Base-by-base conservation (phyloP, 1,140 invertebrate species). In the Bombyx mori region DNA sequence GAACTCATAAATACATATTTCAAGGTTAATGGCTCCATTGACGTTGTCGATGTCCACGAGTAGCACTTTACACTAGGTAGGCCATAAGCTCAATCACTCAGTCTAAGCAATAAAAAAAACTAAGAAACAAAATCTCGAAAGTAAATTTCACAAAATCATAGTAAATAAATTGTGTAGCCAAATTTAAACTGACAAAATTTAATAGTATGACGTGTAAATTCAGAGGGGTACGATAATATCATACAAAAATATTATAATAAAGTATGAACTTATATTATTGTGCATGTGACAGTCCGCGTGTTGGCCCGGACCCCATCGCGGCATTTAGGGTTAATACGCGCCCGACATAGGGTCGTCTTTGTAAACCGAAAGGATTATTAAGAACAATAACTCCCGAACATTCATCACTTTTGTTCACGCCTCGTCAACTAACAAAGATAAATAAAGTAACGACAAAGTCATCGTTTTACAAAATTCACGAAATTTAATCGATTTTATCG, bases 211-310 rank as follows among this genome's bases (percentile, higher is more conserved):
- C 26, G 26, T 35, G 26, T 35, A 2, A 35, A 35, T 35, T 35
- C 26, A 35, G 26, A 35, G 26, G 26, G 26, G 60, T 59, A 70
- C 63, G 66, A 66, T 71, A 77, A 79, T 81, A 77, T 77, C 64
- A 68, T 68, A 63, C 66, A 68, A 75, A 82, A 82, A 80, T 84
- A 83, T 83, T 79, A 80, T 80, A 80, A 80, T 79, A 80, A 82
- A 80, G 64, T 80, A 78, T 83, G 68, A 73, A 72, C 73, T 68
- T 70, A 35, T 35, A 35, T 71, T 83, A 81, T 83, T 83, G 74
- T 82, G 77, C 75, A 77, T 75, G 69, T 84, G 81, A 82, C 81
- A 80, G 80, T 76, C 69, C 73, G 79, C 81, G 79, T 84, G 79
- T 77, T 77, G 66, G 66, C 56, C 22, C 62, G 58, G n/a, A 61